Evolutionary conservation across 2,888 invertebrate genomes (phyloP).

Genomic region (Cryptophagus acutangulus): DNA sequence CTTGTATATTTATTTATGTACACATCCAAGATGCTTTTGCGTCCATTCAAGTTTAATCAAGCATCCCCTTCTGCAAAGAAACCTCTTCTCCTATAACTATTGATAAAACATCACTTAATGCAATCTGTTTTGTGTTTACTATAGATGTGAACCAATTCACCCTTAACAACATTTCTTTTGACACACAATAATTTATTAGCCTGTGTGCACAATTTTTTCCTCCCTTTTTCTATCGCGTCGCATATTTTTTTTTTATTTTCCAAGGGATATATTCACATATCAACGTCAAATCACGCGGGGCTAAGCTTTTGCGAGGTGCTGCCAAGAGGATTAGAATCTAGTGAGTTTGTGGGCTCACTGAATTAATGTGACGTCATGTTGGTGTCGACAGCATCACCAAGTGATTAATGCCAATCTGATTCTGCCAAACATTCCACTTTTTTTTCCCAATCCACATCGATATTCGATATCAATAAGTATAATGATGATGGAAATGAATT

Average conservation of each 20-base stretch:
- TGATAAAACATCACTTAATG: slow-evolving; percentile 1
- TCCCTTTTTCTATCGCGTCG: no score
- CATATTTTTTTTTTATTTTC: neutral
- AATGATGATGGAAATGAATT: no score
- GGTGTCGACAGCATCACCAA: slow-evolving; percentile 30
- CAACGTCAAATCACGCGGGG: slow-evolving; percentile 12
- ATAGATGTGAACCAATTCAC: no score
- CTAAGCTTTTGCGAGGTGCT: neutral
- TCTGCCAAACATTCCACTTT: no score
- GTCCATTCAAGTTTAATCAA: neutral
- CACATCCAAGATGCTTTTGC: slow-evolving; percentile 1
- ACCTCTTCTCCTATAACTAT: neutral
- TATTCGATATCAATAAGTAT: no score
- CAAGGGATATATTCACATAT: slow-evolving; percentile 14
- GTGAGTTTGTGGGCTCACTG: slow-evolving; percentile 18
- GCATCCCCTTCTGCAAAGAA: slow-evolving; percentile 1
- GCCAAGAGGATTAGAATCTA: neutral
- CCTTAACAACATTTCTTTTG: no score
- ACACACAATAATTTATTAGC: no score
- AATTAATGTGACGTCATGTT: slow-evolving; percentile 37
- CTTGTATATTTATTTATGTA: no score
- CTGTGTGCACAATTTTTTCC: no score
- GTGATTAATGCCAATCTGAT: slow-evolving; percentile 39
- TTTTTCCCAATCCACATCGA: no score
- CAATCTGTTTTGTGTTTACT: slow-evolving; percentile 1